These are phyloP conservation scores for Eurytemora carolleeae DNA, from an alignment of 1,140 invertebrate species.

Conservation along the genomic window DNA sequence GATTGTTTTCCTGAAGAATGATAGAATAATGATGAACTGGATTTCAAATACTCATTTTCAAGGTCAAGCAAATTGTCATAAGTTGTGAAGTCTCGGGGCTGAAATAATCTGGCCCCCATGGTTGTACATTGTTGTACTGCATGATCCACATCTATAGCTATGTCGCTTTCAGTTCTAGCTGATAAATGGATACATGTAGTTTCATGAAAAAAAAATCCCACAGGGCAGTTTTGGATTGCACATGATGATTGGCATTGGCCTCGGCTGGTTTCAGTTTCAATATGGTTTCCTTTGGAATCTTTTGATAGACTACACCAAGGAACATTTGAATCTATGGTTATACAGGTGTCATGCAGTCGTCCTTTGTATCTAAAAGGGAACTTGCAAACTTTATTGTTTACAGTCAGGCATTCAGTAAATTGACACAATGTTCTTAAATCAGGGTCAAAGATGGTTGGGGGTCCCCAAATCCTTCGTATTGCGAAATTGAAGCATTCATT, in stretches of 20 bases:
- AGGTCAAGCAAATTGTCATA: background rate
- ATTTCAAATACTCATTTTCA: background rate
- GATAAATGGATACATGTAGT: background rate
- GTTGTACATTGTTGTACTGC: background rate
- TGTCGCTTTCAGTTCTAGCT: background rate
- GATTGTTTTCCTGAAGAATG: background rate
- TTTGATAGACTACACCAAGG: background rate
- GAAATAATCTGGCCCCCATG: background rate
- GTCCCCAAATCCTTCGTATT: too few relatives aligned
- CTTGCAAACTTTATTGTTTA: background rate
- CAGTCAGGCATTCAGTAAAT: background rate
- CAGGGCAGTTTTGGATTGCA: background rate
- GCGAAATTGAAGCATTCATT: too few relatives aligned
- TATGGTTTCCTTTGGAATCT: background rate
- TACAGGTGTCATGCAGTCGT: background rate
- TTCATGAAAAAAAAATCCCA: background rate
- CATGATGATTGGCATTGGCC: background rate
- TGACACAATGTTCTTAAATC: too few relatives aligned
- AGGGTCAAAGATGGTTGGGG: too few relatives aligned
- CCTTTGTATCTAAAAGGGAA: background rate
- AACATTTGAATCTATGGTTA: background rate
- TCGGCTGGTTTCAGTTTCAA: background rate
- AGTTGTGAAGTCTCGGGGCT: background rate
- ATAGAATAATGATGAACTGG: too few relatives aligned
- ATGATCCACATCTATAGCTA: background rate